Evolutionary conservation across 2,797 vertebrate genomes (phyloP), one percentile per base, ranked within the genome.

Genomic region (Labeo calbasu): DNA sequence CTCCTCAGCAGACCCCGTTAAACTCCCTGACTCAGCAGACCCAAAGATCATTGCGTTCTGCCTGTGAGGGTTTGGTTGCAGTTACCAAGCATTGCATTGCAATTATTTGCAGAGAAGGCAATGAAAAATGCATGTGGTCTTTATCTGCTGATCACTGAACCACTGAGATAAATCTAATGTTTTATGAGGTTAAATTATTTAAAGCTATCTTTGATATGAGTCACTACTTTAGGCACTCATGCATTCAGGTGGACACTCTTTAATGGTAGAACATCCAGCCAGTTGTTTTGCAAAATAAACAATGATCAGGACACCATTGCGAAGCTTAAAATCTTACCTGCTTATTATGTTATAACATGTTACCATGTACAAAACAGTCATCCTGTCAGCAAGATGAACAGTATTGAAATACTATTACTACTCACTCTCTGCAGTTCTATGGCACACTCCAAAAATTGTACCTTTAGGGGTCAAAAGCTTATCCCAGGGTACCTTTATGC

Each of bases 21-120:
- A 82, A 82, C 28, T 51, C 57, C 15, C 43, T 51, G 57, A 82
- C 70, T 82, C 80, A 23, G 57, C 80, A 72, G 12, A 82, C 40
- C 55, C 55, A 50, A 73, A 36, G 12, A 36, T 81, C 9, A 50
- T 19, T 63, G 53, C 4, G 0, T 70, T 61, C 55, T 81, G 69
- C 13, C 55, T 10, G 3, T 46, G 13, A 82, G 46, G 46, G 69
- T 50, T 65, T 65, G 21, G 4, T 25, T 40, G 10, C 55, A 65
- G 70, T 65, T 73, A n/a, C 19, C 57, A 36, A 73, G 69, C 19
- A 73, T 40, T 73, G n/a, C 23, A 48, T 23, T 19, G 50, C 5
- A 55, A 53, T 69, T 53, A 73, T 72, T 70, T 63, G 25, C 17
- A 63, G 12, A 72, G 25, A 66, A 51, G 12, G 12, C 19, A 19